Evolutionary conservation across 2,888 invertebrate genomes (phyloP), one percentile per base, ranked within the genome.

Genomic region (Timema cristinae): DNA sequence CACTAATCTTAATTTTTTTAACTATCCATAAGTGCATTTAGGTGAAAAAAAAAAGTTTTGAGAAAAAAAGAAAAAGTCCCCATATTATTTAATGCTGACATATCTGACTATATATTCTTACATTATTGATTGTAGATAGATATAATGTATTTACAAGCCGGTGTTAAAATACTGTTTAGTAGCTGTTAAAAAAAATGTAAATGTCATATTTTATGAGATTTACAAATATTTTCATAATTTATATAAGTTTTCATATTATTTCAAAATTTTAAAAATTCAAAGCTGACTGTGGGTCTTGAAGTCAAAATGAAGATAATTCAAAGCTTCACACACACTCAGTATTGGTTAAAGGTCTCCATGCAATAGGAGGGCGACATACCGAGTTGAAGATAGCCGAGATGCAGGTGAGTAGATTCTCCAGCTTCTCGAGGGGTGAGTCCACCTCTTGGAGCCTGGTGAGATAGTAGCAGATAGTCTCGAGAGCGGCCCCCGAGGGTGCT

Each of bases 371-470:
- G 54, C 11, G 32, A 63, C 63, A 47, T 70, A 75, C 75, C 72
- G 89, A 90, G 83, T 93, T 92, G 81, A 93, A 94, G 82, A 97
- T 94, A 73, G 91, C 89, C 66, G 94, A 92, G 78, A 95, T 94
- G 75, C 94, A 91, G 69, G 92, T 90, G n/a, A 97, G 85, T 72
- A 98, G 88, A 79, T 94, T 90, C 82, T 98, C 96, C 75, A 98
- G 85, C 81, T 98, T 98, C 80, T 96, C 95, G 77, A 97, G 83
- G 0, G 97, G 97, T 50, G 96, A 91, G 82, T 96, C 96, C 48
- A 95, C 93, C 80, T 90, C 91, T 84, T 97, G 96, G 83, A 97
- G 89, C 77, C 91, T 89, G 74, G 89, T 86, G 79, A 97, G 88
- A 81, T 90, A 88, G 79, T 90, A 89, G 73, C 91, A 90, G 79